A percentile compares a stretch with the other conserved stretches of the same genome.
phyloP scores from a whole-genome alignment of 2,888 invertebrate species.

The Watsonalla cultraria region DNA sequence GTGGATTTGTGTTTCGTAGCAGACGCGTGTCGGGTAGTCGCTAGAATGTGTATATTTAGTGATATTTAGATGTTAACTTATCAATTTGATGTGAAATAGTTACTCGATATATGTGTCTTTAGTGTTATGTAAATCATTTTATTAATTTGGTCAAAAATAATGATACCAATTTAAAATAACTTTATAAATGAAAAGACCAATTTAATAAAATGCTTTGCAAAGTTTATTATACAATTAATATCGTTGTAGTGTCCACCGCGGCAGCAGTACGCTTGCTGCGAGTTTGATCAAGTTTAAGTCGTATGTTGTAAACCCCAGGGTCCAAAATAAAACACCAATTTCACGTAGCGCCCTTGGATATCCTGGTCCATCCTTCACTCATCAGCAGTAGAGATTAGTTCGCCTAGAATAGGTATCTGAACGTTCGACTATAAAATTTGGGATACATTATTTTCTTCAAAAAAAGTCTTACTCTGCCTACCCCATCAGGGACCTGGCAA shows the following conservation, averaged over 20 bases:
- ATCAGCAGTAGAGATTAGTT: conserved; percentile 57
- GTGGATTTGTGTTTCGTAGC: conserved; percentile 49
- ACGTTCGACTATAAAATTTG: neutral
- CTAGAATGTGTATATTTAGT: conserved; percentile 45
- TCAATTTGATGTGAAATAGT: conserved; percentile 48
- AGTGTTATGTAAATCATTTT: conserved; percentile 15
- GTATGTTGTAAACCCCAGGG: conserved; percentile 57
- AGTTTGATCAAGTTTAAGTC: conserved; percentile 24
- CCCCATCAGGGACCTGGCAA: too few species aligned
- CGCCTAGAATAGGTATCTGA: conserved; percentile 17
- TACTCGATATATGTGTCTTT: conserved; percentile 38
- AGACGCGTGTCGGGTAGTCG: conserved; percentile 44
- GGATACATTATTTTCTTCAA: too few species aligned
- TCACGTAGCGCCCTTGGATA: conserved; percentile 62
- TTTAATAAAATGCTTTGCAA: neutral
- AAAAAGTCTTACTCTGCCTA: too few species aligned
- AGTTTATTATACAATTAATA: neutral
- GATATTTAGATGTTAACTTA: conserved; percentile 41
- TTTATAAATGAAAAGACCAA: neutral
- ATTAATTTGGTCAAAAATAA: conserved; percentile 16
- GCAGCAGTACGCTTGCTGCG: conserved; percentile 10
- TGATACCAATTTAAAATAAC: neutral
- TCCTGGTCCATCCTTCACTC: conserved; percentile 30
- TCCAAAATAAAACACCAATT: conserved; percentile 71
- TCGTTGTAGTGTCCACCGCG: neutral